Evolutionary conservation across 2,888 invertebrate genomes (phyloP).

Genomic region (Caenorhabditis parvicauda): DNA sequence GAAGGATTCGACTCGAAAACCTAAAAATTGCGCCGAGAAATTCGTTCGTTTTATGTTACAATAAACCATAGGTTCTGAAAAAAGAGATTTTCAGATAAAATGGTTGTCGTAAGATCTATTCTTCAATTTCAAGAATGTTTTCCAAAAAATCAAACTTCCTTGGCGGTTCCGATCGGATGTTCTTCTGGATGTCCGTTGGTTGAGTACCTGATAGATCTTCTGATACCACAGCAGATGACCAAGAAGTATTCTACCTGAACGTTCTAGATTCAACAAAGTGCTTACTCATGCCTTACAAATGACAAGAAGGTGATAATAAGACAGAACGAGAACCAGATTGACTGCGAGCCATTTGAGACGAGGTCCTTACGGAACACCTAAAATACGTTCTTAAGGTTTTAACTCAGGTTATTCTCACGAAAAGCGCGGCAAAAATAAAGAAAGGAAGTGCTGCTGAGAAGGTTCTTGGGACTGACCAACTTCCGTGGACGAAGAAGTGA

Average conservation of each 20-base stretch:
- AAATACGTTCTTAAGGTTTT: neutral
- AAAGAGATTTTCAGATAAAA: too few relatives aligned
- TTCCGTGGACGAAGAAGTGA: constrained; percentile 59
- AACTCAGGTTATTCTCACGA: constrained; percentile 31
- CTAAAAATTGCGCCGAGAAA: too few relatives aligned
- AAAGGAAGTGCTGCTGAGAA: constrained; percentile 57
- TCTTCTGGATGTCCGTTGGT: constrained; percentile 27
- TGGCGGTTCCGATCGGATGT: constrained; percentile 34
- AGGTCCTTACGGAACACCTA: constrained; percentile 18
- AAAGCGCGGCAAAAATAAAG: constrained; percentile 67
- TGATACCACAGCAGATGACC: constrained; percentile 54
- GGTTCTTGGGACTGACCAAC: constrained; percentile 59
- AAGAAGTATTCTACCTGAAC: constrained; percentile 54
- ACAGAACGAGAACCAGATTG: constrained; percentile 52
- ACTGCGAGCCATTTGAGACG: constrained; percentile 14
- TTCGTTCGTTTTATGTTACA: too few relatives aligned
- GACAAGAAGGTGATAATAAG: constrained; percentile 55
- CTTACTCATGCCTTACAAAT: constrained; percentile 16
- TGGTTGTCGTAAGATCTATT: neutral
- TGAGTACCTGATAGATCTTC: constrained; percentile 40
- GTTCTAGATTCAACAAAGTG: neutral
- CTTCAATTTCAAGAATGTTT: neutral
- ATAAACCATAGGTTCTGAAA: too few relatives aligned
- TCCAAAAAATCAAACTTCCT: constrained; percentile 15
- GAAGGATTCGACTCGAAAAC: too few relatives aligned